Evolutionary conservation across 2,888 invertebrate genomes (phyloP), one percentile per base, ranked within the genome.

Genomic region (Plagodis dolabraria): DNA sequence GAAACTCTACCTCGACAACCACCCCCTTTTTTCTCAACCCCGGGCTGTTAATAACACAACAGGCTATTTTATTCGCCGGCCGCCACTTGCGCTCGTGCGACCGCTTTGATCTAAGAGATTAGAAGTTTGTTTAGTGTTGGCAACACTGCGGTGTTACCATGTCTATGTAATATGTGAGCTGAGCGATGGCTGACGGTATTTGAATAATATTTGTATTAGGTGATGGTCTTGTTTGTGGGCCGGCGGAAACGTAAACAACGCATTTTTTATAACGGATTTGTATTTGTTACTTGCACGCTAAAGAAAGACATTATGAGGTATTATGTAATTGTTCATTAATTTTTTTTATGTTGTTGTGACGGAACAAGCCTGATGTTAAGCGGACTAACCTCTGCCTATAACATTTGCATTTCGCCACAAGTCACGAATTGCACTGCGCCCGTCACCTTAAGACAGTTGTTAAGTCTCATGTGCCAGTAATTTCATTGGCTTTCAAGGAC

Each of bases 11-110:
- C 43, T 35, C 57, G 9, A 7, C 43, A 53, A 66, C 83, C 77
- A 68, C 78, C 85, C 84, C 78, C 79, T 74, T 84, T 83, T 85
- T 83, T 85, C 82, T 59, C 74, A 78, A 61, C 52, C 56, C 56
- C 82, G 80, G 82, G 82, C 86, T 86, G 90, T 91, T 92, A 91
- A 90, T 91, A 92, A 89, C 90, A 89, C 88, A 89, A 87, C 89
- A 83, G 87, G 85, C 86, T 86, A 89, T 89, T 90, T 89, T 88
- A 89, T 88, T 86, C 86, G 86, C 82, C 83, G 83, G 74, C 82
- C 79, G 80, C 79, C 87, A 86, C 86, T 87, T 84, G 87, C 81
- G 79, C 79, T 75, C 89, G 89, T 90, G 91, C 79, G 85, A 77
- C 80, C 69, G 87, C 89, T 87, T 89, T 86, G 85, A 89, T 89